phyloP scores from a whole-genome alignment of 2,797 vertebrate species.

The Borostomias antarcticus region DNA sequence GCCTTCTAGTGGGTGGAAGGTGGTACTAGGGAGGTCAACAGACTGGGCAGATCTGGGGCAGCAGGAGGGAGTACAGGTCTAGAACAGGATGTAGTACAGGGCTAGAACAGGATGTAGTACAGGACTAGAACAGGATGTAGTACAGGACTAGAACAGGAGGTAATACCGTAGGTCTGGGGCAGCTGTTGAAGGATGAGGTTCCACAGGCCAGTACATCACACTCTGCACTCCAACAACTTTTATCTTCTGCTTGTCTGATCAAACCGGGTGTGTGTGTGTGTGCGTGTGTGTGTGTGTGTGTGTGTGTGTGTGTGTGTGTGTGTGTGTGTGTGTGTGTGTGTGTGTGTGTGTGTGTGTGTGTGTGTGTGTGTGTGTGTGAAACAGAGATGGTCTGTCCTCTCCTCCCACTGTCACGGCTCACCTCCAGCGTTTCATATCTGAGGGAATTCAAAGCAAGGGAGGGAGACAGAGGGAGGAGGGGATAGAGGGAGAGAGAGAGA shows the following conservation, averaged over 20 bases:
- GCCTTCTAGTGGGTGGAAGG: no score
- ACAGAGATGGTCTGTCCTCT: not conserved
- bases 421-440: slow-evolving; percentile 4
- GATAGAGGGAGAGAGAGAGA: not conserved
- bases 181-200: not conserved
- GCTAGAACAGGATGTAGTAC: no score
- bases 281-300: slow-evolving; percentile 3
- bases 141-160: no score
- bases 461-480: not conserved
- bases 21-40: no score
- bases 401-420: not conserved
- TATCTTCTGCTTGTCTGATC: slow-evolving; percentile 14
- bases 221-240: not conserved
- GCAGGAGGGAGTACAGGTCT: no score
- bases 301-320: no score
- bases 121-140: no score
- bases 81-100: no score
- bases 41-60: no score
- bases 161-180: not conserved
- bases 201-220: slow-evolving; percentile 2
- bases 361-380: not conserved
- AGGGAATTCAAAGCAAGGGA: not conserved
- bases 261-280: no score
- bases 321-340: not conserved
- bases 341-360: slow-evolving; percentile 10